phyloP scores from a whole-genome alignment of 2,113 vertebrate species.

The Ciconia maguari region DNA sequence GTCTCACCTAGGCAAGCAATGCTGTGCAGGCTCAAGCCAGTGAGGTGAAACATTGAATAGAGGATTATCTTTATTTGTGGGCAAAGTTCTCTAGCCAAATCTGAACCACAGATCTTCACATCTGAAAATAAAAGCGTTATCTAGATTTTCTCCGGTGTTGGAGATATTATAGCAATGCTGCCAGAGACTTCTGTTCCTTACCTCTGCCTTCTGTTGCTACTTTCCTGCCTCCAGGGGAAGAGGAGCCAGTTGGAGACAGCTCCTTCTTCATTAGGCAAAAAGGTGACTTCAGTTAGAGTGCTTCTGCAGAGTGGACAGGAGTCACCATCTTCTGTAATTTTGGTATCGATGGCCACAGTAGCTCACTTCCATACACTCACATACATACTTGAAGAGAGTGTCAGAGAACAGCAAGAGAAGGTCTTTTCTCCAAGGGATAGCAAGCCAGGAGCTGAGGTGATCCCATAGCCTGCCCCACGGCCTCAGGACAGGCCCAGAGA shows the following conservation, averaged over 20 bases:
- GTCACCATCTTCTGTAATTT: background rate
- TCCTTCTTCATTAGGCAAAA: background rate
- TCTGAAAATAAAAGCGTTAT: slow-evolving; percentile 4
- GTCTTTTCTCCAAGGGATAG: background rate
- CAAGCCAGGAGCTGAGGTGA: background rate
- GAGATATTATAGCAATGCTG: background rate
- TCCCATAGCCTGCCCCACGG: background rate
- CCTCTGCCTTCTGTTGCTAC: background rate
- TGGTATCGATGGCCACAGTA: background rate
- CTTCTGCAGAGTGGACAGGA: background rate
- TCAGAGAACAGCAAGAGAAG: background rate
- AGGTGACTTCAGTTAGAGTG: background rate
- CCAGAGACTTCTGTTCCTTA: background rate
- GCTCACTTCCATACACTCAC: background rate
- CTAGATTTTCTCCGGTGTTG: slow-evolving; percentile 5
- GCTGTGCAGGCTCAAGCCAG: background rate
- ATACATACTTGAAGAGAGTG: background rate
- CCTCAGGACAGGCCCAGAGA: background rate
- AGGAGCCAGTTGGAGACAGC: background rate
- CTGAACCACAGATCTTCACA: slow-evolving; percentile 14
- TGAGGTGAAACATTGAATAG: background rate
- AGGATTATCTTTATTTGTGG: slow-evolving; percentile 18
- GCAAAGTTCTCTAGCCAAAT: background rate
- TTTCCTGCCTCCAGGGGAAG: background rate
- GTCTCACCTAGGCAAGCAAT: background rate